Evolutionary conservation across 2,888 invertebrate species (phyloP), one percentile per base, ranked within the genome.

Genomic region (Mythimna loreyi): DNA sequence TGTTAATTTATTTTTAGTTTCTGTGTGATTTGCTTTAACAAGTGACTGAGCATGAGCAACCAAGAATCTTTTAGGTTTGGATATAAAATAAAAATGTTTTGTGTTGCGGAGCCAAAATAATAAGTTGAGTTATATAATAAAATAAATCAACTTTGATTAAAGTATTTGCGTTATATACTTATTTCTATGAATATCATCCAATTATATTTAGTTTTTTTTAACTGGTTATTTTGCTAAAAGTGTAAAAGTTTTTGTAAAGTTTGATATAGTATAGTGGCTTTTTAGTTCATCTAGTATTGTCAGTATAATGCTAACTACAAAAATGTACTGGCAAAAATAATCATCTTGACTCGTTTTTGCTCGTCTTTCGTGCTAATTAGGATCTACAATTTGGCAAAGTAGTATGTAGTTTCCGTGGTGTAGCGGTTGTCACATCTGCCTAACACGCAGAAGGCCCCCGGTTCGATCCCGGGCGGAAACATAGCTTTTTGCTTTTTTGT

Each of bases 381-480:
- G 40, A 65, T 28, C 66, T 52, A 21, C 3, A 36, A 67, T 53
- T 68, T 68, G 9, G 21, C 1, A 0, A 0, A 0, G 0, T 0
- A 0, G 0, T 0, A 5, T 5, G 36, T 43, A 9, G 97, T 97
- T 97, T 97, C 97, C 97, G 97, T 97, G 97, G 97, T 97, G 97
- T 97, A 98, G 97, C 97, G 98, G 98, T 98, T 98, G 98, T 98
- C 97, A 97, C 98, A 97, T 97, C 97, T 97, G 97, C 97, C 97
- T 98, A 97, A 98, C 98, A 98, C 97, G 97, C 97, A 97, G 97
- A 97, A 98, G 97, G 97, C 97, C 97, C 97, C 97, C 97, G 97
- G 97, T 98, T 98, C 97, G 97, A 97, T 97, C 97, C 97, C 97
- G 97, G 97, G 97, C 97, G 97, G 97, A 97, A 97, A 97, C 97